phyloP scores from a whole-genome alignment of 2,113 vertebrate genomes.

The Paralichthys olivaceus region DNA sequence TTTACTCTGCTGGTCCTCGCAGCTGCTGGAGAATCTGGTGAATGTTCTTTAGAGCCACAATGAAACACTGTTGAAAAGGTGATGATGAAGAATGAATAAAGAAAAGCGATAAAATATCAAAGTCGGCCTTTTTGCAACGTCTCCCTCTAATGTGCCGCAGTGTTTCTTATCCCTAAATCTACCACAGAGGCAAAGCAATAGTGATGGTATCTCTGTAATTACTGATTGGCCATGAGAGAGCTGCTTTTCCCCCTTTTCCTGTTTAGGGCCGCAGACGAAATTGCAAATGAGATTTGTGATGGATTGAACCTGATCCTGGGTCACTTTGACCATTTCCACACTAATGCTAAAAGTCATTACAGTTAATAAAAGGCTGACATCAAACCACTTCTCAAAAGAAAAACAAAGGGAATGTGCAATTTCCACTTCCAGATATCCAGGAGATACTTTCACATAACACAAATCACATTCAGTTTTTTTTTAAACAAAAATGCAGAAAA shows the following conservation, averaged over 20 bases:
- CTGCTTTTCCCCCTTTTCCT: slow-evolving; percentile 30
- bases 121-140: slow-evolving; percentile 1
- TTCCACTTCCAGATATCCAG: slow-evolving; percentile 13
- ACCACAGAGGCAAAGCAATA: slow-evolving; percentile 6
- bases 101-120: slow-evolving; percentile 44
- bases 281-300: slow-evolving; percentile 13
- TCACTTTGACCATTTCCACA: slow-evolving; percentile 7
- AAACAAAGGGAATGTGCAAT: slow-evolving; percentile 20
- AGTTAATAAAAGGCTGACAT: slow-evolving; percentile 5
- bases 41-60: slow-evolving; percentile 2
- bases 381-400: slow-evolving; percentile 8
- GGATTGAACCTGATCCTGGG: slow-evolving; percentile 3
- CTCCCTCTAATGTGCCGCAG: slow-evolving; percentile 17
- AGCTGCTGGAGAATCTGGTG: slow-evolving; percentile 19
- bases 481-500: slow-evolving; percentile 12
- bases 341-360: background rate
- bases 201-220: slow-evolving; percentile 24
- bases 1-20: slow-evolving; percentile 35
- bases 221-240: slow-evolving; percentile 47
- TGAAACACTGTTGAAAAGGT: slow-evolving; percentile 34
- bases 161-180: slow-evolving; percentile 24
- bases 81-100: background rate
- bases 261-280: slow-evolving; percentile 21
- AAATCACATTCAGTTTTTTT: slow-evolving; percentile 20
- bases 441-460: slow-evolving; percentile 19